phyloP scores from a whole-genome alignment of 1,140 invertebrate genomes.

The Saccostrea echinata region DNA sequence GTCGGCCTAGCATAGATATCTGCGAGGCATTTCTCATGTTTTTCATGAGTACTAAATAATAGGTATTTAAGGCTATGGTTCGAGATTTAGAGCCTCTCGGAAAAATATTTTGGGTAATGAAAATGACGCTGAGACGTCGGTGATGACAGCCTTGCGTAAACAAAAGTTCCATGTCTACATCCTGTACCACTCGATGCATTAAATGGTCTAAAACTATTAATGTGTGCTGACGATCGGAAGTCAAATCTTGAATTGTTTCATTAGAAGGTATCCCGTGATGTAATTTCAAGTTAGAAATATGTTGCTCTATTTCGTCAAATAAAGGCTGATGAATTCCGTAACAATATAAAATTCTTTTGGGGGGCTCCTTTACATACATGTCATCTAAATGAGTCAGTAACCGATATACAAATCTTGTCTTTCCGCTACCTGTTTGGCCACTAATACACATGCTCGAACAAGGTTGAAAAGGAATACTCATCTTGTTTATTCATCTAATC shows the following conservation, averaged over 20 bases:
- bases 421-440: constrained; percentile 44
- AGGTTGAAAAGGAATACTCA: no score
- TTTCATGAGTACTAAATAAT: constrained; percentile 51
- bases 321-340: constrained; percentile 51
- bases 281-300: constrained; percentile 14
- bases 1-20: constrained; percentile 40
- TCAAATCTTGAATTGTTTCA: not conserved
- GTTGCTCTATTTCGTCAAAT: constrained; percentile 50
- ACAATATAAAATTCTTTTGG: constrained; percentile 47
- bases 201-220: constrained; percentile 50
- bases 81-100: constrained; percentile 24
- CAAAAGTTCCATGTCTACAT: constrained; percentile 29
- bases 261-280: constrained; percentile 12
- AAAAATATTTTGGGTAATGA: constrained; percentile 51
- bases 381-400: constrained; percentile 20
- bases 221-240: not conserved
- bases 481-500: no score
- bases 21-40: constrained; percentile 52
- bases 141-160: constrained; percentile 59
- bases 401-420: constrained; percentile 47
- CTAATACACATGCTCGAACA: constrained; percentile 40
- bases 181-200: not conserved
- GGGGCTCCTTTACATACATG: constrained; percentile 3
- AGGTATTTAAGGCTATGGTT: constrained; percentile 36
- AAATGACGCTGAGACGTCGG: constrained; percentile 42